phyloP scores from a whole-genome alignment of 2,113 vertebrate species.

The Poicephalus gulielmi region DNA sequence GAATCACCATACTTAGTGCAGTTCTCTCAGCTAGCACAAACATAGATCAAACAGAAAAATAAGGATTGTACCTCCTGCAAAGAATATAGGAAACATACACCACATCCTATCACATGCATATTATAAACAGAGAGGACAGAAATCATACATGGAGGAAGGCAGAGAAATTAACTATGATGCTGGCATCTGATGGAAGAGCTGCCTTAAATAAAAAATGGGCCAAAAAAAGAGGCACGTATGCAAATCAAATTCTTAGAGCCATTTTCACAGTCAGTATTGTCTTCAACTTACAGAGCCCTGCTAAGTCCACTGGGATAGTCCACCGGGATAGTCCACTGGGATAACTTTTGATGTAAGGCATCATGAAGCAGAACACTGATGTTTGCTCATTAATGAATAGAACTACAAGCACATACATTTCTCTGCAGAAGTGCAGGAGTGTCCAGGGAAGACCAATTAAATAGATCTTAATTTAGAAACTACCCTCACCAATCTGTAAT shows the following conservation, averaged over 20 bases:
- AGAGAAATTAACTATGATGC: neutral
- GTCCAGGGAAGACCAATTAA: conserved; percentile 6
- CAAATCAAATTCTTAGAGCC: neutral
- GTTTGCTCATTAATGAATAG: neutral
- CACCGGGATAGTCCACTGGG: neutral
- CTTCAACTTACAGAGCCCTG: neutral
- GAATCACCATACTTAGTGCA: neutral
- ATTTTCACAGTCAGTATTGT: neutral
- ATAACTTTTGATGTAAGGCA: neutral
- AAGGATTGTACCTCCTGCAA: neutral
- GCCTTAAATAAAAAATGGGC: neutral
- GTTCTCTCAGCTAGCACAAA: neutral
- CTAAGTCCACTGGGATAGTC: neutral
- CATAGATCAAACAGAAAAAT: neutral
- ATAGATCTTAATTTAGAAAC: conserved; percentile 12
- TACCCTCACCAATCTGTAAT: neutral
- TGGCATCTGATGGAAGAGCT: neutral
- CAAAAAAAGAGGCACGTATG: neutral
- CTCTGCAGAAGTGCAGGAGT: neutral
- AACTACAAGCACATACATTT: neutral
- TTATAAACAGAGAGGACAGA: neutral
- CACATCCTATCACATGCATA: neutral
- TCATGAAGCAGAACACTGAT: neutral
- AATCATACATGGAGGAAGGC: neutral
- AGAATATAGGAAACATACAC: neutral